Percentiles rank a stretch among this genome's conserved stretches.
Evolutionary conservation across 2,797 vertebrate species (phyloP).

Genomic region (Heteromormyrus szaboi): DNA sequence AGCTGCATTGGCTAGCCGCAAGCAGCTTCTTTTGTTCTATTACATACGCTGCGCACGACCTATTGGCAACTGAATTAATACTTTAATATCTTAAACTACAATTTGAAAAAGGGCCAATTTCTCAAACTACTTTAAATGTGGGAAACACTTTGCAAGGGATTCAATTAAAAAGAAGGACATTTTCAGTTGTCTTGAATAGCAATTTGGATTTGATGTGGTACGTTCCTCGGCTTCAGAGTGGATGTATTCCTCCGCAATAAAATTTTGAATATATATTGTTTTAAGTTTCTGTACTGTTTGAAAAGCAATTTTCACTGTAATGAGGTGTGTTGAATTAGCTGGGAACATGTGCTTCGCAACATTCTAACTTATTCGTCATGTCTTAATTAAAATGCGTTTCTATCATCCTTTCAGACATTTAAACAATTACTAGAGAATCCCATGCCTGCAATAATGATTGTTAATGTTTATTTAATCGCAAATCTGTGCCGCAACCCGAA

Average conservation of each 20-base stretch:
- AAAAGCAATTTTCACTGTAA: constrained; percentile 21
- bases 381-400: constrained; percentile 23
- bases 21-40: constrained; percentile 14
- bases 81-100: background rate
- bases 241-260: background rate
- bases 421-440: constrained; percentile 18
- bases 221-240: background rate
- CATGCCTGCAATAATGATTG: constrained; percentile 21
- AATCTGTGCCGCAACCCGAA: background rate
- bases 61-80: constrained; percentile 11
- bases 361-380: constrained; percentile 16
- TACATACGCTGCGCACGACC: background rate
- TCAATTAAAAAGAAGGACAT: background rate
- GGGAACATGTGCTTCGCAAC: background rate
- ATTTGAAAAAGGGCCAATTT: background rate
- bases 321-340: constrained; percentile 23
- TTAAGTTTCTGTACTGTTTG: background rate
- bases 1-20: constrained; percentile 26
- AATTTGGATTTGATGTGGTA: background rate
- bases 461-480: constrained; percentile 22
- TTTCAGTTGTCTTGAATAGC: background rate
- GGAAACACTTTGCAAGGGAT: background rate
- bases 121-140: background rate
- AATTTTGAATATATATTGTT: background rate
- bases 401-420: constrained; percentile 21